Evolutionary conservation across 2,797 vertebrate species (phyloP).

Genomic region (Scomberomorus guttatus): DNA sequence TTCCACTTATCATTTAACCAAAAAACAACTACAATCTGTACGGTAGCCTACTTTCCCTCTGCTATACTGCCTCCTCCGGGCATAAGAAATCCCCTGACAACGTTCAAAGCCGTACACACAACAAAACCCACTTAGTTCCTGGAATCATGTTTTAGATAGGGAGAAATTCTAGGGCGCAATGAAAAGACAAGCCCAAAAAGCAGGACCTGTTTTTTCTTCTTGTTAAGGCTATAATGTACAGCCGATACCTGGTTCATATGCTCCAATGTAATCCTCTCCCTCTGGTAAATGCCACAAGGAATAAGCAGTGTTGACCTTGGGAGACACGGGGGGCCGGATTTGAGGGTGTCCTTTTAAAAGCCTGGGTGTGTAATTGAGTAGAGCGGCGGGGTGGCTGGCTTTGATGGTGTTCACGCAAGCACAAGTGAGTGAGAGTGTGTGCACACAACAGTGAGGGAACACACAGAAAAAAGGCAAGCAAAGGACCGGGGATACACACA

Average conservation of each 20-base stretch:
- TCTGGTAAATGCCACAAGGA: constrained; percentile 71
- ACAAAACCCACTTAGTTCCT: constrained; percentile 72
- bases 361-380: constrained; percentile 76
- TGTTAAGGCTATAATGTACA: constrained; percentile 56
- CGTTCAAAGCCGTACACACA: constrained; percentile 60
- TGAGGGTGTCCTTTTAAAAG: constrained; percentile 73
- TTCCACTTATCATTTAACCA: constrained; percentile 50
- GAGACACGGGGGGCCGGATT: constrained; percentile 58
- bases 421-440: constrained; percentile 29
- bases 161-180: constrained; percentile 40
- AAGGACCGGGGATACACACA: constrained; percentile 23
- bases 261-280: constrained; percentile 70
- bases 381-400: constrained; percentile 68
- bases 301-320: constrained; percentile 77
- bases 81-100: constrained; percentile 66
- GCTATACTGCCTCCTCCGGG: constrained; percentile 56
- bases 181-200: constrained; percentile 58
- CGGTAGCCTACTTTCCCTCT: constrained; percentile 62
- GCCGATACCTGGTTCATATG: constrained; percentile 51
- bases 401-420: constrained; percentile 70
- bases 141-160: constrained; percentile 57
- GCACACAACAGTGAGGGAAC: constrained; percentile 8
- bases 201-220: constrained; percentile 12
- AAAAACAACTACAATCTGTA: constrained; percentile 50
- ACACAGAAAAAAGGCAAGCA: constrained; percentile 1